phyloP scores from a whole-genome alignment of 2,888 invertebrate genomes.

The Fragum whitleyi region DNA sequence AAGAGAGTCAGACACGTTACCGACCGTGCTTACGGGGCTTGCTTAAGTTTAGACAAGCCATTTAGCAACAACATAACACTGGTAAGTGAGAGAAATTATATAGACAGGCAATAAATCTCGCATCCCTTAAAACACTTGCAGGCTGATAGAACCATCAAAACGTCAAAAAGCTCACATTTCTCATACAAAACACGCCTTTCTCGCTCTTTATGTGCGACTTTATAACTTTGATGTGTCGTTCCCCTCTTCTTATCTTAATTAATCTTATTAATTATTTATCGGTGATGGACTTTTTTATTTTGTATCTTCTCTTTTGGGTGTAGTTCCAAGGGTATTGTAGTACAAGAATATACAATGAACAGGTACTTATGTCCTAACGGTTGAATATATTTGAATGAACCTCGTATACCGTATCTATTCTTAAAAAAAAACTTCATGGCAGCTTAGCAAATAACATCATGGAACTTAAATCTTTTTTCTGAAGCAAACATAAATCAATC shows the following conservation, averaged over 20 bases:
- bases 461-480: no score
- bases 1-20: no score
- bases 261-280: constrained; percentile 23
- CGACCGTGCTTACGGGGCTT: no score
- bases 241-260: constrained; percentile 24
- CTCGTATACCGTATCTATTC: no score
- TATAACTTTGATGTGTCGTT: constrained; percentile 26
- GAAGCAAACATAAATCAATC: no score
- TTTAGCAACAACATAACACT: background rate
- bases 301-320: background rate
- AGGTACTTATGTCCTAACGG: no score
- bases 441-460: no score
- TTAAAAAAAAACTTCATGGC: no score
- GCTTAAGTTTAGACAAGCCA: no score
- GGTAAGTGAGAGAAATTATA: background rate
- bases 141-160: background rate
- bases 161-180: constrained; percentile 10
- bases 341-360: no score
- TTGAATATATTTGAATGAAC: no score
- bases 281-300: constrained; percentile 13
- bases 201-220: constrained; percentile 14
- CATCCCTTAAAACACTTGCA: constrained; percentile 1
- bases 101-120: background rate
- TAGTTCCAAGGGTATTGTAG: constrained; percentile 14
- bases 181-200: constrained; percentile 7